Evolutionary conservation across 1,140 invertebrate species (phyloP), one percentile per base, ranked within the genome.

Genomic region (Aethina tumida): DNA sequence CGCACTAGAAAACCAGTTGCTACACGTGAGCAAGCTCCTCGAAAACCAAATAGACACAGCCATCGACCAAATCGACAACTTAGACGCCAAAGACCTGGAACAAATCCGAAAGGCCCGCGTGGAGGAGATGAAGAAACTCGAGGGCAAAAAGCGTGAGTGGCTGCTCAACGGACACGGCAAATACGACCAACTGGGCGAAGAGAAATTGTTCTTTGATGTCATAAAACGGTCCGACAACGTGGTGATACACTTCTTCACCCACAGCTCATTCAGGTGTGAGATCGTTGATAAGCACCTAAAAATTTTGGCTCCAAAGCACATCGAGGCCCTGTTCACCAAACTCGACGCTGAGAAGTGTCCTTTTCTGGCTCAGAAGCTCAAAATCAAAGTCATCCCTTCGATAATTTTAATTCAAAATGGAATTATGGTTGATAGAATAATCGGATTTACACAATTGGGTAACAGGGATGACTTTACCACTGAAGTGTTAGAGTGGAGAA

Each of bases 211-310:
- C 65, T 98, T 98, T 62, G 80, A 87, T 24, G 67, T 82, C 9
- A 85, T 84, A 22, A 96, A 96, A 60, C 91, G 92, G 55, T 94
- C 88, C 12, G 76, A 84, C 36, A 84, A 89, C 50, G 79, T 97
- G 10, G 81, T 97, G n/a, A 87, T 88, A 50, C 87, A 96, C 60
- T 98, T 97, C 66, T 97, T 91, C 63, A 78, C 80, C 53, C 71
- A 78, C 43, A 74, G 74, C 50, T 74, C 82, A 7, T 75, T 79
- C 31, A 73, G 91, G 21, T 95, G 87, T 61, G 82, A 86, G 64
- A 95, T 98, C 53, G 78, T 93, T 2, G 93, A 97, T 62, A 93
- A 90, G 70, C 94, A 98, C 65, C 67, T 98, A 4, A 79, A 83
- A 56, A 69, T 81, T 14, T 63, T 98, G 4, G 86, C 89, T 5